Conservation (phyloP, 2,113 vertebrate genomes). For the Motacilla tschutschensis region DNA sequence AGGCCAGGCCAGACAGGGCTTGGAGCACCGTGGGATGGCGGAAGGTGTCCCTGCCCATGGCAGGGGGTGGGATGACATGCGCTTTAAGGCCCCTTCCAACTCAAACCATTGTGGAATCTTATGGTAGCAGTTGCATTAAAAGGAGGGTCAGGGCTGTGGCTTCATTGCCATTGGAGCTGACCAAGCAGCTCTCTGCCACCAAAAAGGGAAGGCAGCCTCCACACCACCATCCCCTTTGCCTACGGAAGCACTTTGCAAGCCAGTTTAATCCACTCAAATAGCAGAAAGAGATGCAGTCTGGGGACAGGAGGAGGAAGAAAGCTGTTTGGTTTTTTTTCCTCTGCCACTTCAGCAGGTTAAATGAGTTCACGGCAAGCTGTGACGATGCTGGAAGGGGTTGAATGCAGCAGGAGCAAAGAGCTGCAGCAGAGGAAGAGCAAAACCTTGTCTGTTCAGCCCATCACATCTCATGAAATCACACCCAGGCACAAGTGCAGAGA, state of each 20-base stretch:
- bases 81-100: neutral
- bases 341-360: constrained; percentile 26
- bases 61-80: too few relatives aligned
- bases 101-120: neutral
- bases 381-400: neutral
- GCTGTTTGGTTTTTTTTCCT: neutral
- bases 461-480: constrained; percentile 34
- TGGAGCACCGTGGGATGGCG: neutral
- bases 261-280: neutral
- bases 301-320: constrained; percentile 7
- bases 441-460: constrained; percentile 3
- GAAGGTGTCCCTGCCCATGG: neutral
- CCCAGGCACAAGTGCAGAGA: neutral
- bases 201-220: neutral
- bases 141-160: neutral
- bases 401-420: neutral
- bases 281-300: neutral
- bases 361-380: neutral
- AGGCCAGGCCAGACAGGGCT: fast-evolving
- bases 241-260: neutral
- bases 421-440: neutral
- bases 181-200: neutral
- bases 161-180: fast-evolving
- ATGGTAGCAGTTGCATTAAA: neutral
- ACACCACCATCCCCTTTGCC: neutral